Evolutionary conservation across 64 coral and sea anemone species (phyloP).

Genomic region (Dendronephthya gigantea): DNA sequence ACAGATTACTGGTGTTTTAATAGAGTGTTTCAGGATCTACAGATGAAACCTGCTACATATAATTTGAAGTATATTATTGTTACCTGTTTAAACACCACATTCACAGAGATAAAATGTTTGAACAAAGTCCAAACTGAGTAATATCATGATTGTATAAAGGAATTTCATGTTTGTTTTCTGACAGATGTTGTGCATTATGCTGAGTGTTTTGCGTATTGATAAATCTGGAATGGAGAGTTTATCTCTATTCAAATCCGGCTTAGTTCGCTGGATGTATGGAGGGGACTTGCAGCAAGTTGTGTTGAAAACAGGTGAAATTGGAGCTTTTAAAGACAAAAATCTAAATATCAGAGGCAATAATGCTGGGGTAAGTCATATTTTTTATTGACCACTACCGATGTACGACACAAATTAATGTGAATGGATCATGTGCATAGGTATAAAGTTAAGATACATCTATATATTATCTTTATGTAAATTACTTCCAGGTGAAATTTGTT

Average conservation of each 20-base stretch:
- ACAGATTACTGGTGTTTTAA: no score
- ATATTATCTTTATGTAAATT: not conserved
- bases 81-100: no score
- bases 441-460: no score
- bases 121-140: no score
- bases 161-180: not conserved
- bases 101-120: no score
- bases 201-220: slow-evolving; percentile 1
- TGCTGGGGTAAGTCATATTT: not conserved
- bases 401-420: no score
- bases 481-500: not conserved
- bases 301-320: not conserved
- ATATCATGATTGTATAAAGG: no score
- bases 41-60: no score
- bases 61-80: no score
- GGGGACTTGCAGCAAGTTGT: not conserved
- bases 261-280: not conserved
- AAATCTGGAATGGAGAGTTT: slow-evolving; percentile 14
- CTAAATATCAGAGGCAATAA: not conserved
- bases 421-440: no score
- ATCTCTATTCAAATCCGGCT: not conserved
- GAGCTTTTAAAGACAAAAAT: not conserved
- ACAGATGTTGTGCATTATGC: not conserved
- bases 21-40: no score
- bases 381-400: not conserved